Evolutionary conservation across 2,113 vertebrate genomes (phyloP), one percentile per base, ranked within the genome.

Genomic region (Mungos mungo): DNA sequence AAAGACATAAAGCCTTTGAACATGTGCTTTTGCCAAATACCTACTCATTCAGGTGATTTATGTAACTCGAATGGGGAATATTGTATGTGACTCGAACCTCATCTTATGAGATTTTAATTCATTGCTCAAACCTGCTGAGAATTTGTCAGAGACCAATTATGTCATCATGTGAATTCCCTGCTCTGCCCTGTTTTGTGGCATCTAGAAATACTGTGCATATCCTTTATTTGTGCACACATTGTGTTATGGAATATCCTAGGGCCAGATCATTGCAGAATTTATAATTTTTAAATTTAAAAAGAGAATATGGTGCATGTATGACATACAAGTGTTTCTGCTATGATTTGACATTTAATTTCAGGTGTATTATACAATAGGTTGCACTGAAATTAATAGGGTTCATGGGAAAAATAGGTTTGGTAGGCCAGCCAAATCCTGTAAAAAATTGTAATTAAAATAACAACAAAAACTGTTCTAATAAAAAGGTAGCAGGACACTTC

Each of bases 141-240:
- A 85, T 29, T 47, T 93, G 54, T 84, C 81, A 90, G 45, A 35
- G 31, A 12, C 25, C 19, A 74, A 4, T 74, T 80, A 65, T 74
- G 80, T 85, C 45, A 96, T 92, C 80, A 90, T 27, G 77, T 8
- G 25, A 94, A 89, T 77, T 92, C 21, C 88, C 33, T 76, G 13
- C 18, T 57, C 7, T 41, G 80, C 7, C 45, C 29, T 79, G 31
- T 76, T 71, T 81, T n/a, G 31, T 41, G 15, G n/a, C 63, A 89
- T 57, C 41, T 91, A 86, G 72, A 80, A 33, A 69, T 45, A 79
- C 81, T 85, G 25, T 71, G 33, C 31, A n/a, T 18, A 35, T 33
- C 45, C 13, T 41, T 71, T 85, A 47, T n/a, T 86, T 41, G 80
- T 6, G 0, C 68, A 19, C n/a, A 80, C 41, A 60, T 18, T 33